Evolutionary conservation across 2,888 invertebrate species (phyloP).

Genomic region (Crocallis elinguaria): DNA sequence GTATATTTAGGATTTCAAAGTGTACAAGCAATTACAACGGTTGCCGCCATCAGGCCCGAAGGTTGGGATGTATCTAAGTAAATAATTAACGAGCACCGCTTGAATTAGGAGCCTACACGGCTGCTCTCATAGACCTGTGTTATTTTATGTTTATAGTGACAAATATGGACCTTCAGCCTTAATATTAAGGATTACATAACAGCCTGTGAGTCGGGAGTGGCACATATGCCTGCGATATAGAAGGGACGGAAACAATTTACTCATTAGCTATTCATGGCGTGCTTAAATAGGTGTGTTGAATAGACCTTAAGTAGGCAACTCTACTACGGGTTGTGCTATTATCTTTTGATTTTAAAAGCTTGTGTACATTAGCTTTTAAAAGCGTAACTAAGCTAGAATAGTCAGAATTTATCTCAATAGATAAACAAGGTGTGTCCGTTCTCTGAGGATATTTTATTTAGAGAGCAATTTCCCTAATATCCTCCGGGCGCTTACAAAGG

Average conservation of each 20-base stretch:
- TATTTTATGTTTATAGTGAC: slow-evolving; percentile 63
- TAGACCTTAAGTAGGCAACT: slow-evolving; percentile 29
- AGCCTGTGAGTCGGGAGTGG: slow-evolving; percentile 33
- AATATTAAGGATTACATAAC: slow-evolving; percentile 49
- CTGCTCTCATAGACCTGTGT: slow-evolving; percentile 50
- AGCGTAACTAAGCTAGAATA: slow-evolving; percentile 13
- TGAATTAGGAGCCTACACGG: slow-evolving; percentile 57
- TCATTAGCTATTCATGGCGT: slow-evolving; percentile 57
- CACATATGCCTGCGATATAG: slow-evolving; percentile 41
- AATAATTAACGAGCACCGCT: slow-evolving; percentile 69
- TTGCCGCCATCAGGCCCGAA: slow-evolving; percentile 47
- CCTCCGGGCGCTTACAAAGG: slow-evolving; percentile 59
- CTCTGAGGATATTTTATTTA: slow-evolving; percentile 56
- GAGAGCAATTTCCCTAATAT: slow-evolving; percentile 66
- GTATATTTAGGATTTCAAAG: slow-evolving; percentile 55
- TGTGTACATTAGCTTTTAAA: not conserved
- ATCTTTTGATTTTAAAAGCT: slow-evolving; percentile 28
- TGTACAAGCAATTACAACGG: slow-evolving; percentile 65
- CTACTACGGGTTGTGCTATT: slow-evolving; percentile 15
- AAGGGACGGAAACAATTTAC: slow-evolving; percentile 50
- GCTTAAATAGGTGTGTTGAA: slow-evolving; percentile 44
- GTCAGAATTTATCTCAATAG: slow-evolving; percentile 23
- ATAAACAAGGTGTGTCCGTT: slow-evolving; percentile 49
- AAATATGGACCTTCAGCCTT: slow-evolving; percentile 56
- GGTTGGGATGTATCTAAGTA: slow-evolving; percentile 62